Base-by-base conservation (phyloP, 2,797 vertebrate genomes). In the Crocodylus rhombifer region DNA sequence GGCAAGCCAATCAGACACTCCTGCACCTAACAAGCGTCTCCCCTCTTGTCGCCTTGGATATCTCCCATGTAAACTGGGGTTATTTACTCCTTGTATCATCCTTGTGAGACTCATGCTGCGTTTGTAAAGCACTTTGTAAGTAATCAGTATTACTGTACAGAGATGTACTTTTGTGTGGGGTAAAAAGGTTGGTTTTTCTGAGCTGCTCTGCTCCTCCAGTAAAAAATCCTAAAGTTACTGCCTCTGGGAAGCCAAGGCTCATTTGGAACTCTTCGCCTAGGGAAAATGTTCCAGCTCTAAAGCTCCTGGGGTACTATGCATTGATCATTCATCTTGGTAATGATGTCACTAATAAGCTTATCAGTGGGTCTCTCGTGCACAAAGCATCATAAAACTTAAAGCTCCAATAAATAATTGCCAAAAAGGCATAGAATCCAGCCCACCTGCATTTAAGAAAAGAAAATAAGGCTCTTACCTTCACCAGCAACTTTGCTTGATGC, bases 401-500 rank as follows among this genome's bases (percentile, higher is more conserved):
- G 81, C 2, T 4, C 10, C 4, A 74, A 10, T 28, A 63, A 55
- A 73, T 14, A 23, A 55, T 71, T 88, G 36, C 56, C 55, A 83
- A 83, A 75, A 75, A 62, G 30, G 87, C 13, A 12, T 80, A 80
- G 21, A 7, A 86, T 55, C 14, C 71, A 63, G 82, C 14, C 30
- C 15, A 16, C 61, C 4, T 14, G 26, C 62, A 78, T 2, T 36
- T 9, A 18, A 64, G 10, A 10, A 3, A 17, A 25, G 2, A 0
- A 56, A 75, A 33, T 0, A 16, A 17, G 4, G 80, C 17, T 91
- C 96, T 98, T 97, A 99, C 99, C 98, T 95, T 98, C 98, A 80
- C 96, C 97, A n/a, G 95, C 90, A 93, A 98, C 96, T 98, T 98
- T 99, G 97, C 97, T 99, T n/a, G 99, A 99, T 93, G 98, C 98